A percentile compares a stretch with the other conserved stretches of the same genome.
Evolutionary conservation across 1,140 invertebrate species (phyloP).

Genomic region (Aphaenogaster floridana): DNA sequence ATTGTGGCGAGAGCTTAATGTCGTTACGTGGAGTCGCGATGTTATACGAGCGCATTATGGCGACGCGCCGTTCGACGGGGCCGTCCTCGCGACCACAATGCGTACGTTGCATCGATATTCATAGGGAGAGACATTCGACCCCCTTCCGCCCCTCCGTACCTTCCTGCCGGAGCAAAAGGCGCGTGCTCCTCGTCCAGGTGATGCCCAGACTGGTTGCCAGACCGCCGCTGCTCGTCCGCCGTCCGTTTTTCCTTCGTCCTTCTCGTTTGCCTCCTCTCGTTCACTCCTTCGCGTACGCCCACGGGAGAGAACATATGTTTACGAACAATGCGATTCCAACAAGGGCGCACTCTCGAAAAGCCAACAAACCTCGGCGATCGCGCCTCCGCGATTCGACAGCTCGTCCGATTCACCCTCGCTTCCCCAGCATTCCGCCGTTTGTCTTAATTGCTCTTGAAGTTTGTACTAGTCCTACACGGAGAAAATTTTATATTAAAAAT

Average conservation of each 20-base stretch:
- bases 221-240: conserved; percentile 48
- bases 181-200: conserved; percentile 79
- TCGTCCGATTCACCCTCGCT: conserved; percentile 1
- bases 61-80: conserved; percentile 60
- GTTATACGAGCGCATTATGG: conserved; percentile 74
- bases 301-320: conserved; percentile 77
- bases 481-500: no score
- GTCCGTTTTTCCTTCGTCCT: conserved; percentile 62
- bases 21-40: conserved; percentile 68
- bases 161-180: conserved; percentile 51
- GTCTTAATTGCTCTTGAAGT: background rate
- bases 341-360: conserved; percentile 67
- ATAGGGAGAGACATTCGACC: conserved; percentile 51
- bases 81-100: conserved; percentile 70
- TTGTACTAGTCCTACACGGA: background rate
- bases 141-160: background rate
- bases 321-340: conserved; percentile 69
- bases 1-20: conserved; percentile 64
- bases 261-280: conserved; percentile 47
- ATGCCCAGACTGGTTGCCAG: conserved; percentile 66
- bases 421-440: background rate
- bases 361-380: conserved; percentile 70
- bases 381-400: conserved; percentile 65
- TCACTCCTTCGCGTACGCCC: conserved; percentile 55
- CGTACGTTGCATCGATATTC: conserved; percentile 77